Conservation (phyloP, 2,888 invertebrate genomes). For the Augiades crinisus region DNA sequence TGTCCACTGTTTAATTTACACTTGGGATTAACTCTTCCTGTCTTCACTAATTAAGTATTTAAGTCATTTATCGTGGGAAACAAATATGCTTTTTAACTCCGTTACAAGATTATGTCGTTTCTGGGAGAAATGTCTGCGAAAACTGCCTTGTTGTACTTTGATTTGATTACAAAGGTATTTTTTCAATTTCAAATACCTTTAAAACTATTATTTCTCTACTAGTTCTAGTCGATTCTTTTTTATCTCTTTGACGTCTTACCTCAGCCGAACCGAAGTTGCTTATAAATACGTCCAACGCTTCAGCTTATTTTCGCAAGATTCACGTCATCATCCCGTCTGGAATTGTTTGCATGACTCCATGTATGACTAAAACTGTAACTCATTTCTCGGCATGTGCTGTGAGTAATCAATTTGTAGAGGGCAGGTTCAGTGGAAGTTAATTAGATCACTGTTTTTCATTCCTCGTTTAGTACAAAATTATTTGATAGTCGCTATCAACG, state of each 20-base stretch:
- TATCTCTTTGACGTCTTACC: constrained; percentile 4
- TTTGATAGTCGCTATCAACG: background rate
- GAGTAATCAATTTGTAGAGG: constrained; percentile 51
- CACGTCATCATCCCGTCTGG: constrained; percentile 66
- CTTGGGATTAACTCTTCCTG: background rate
- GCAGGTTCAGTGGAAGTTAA: constrained; percentile 17
- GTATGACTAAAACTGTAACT: constrained; percentile 67
- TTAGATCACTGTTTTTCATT: background rate
- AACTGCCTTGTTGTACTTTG: too few species aligned
- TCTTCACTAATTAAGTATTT: background rate
- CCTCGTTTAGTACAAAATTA: background rate
- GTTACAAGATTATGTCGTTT: too few species aligned
- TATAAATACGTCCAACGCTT: constrained; percentile 56
- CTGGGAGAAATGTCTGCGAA: background rate
- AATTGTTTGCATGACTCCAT: constrained; percentile 62
- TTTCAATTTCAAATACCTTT: background rate
- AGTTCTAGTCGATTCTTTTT: background rate
- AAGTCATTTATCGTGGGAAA: background rate
- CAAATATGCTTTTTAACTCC: too few species aligned
- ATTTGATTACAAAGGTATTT: too few species aligned
- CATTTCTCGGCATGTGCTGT: constrained; percentile 49
- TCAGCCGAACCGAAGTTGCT: constrained; percentile 42
- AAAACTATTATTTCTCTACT: background rate
- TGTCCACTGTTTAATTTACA: constrained; percentile 2
- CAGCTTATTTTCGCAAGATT: constrained; percentile 65